Percentiles rank a stretch among this genome's conserved stretches.
These are phyloP conservation scores for Batillaria attramentaria DNA, from an alignment of 1,140 invertebrate genomes.

Conservation along the genomic window DNA sequence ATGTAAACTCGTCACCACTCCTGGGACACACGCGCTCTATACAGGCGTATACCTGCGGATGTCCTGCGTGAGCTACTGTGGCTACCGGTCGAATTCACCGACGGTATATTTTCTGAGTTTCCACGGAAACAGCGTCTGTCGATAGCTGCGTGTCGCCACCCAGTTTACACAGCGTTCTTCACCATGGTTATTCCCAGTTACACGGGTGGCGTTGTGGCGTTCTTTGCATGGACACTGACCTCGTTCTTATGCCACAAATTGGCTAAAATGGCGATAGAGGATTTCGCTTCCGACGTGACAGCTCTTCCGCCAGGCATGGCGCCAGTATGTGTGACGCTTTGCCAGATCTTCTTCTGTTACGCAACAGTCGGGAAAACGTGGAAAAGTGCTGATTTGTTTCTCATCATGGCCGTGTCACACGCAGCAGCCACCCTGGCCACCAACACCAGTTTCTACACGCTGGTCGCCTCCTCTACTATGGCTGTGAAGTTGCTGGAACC, in stretches of 20 bases:
- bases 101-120: too few species aligned
- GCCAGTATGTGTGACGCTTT: background rate
- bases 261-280: background rate
- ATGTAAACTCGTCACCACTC: too few species aligned
- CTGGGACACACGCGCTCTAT: too few species aligned
- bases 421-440: slow-evolving; percentile 36
- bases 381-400: background rate
- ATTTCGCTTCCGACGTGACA: background rate
- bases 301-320: background rate
- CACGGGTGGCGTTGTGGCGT: too few species aligned
- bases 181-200: too few species aligned
- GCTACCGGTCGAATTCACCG: too few species aligned
- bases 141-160: too few species aligned
- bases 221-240: background rate
- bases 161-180: too few species aligned
- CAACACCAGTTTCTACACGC: slow-evolving; percentile 39
- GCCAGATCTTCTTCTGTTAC: background rate
- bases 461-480: slow-evolving; percentile 37
- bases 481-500: slow-evolving; percentile 43
- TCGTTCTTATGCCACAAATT: slow-evolving; percentile 1
- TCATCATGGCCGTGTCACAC: slow-evolving; percentile 7
- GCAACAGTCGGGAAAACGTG: background rate
- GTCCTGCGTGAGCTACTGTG: too few species aligned
- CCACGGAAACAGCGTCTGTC: too few species aligned
- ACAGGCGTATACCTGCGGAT: too few species aligned